phyloP scores from a whole-genome alignment of 2,888 invertebrate genomes.

The Caenorhabditis sp. region DNA sequence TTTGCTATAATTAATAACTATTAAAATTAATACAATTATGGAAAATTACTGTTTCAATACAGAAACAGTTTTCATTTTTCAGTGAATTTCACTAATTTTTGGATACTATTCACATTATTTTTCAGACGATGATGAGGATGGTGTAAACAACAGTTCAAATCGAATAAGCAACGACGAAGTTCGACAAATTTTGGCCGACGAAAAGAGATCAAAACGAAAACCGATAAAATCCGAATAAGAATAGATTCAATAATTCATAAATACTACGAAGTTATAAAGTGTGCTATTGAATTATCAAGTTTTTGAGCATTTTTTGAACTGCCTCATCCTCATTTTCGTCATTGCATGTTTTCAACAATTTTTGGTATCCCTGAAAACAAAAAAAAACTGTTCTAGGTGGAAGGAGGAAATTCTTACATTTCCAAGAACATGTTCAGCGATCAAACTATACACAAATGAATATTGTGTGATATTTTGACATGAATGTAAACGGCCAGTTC shows the following conservation, averaged over 20 bases:
- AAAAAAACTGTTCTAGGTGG: not conserved
- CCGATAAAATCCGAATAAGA: slow-evolving; percentile 20
- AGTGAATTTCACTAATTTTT: not conserved
- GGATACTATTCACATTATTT: too few species aligned
- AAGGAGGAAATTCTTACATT: slow-evolving; percentile 19
- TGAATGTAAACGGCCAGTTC: slow-evolving; percentile 41
- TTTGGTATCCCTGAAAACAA: slow-evolving; percentile 11
- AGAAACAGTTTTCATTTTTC: too few species aligned
- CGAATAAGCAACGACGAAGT: slow-evolving; percentile 27
- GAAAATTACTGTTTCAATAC: too few species aligned
- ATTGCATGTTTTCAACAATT: slow-evolving; percentile 4
- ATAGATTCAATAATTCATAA: not conserved
- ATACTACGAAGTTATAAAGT: not conserved
- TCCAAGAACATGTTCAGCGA: slow-evolving; percentile 42
- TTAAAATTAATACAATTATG: too few species aligned
- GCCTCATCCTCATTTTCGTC: slow-evolving; percentile 14
- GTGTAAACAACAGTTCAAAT: slow-evolving; percentile 13
- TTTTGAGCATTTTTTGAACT: slow-evolving; percentile 9
- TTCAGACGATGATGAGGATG: slow-evolving; percentile 29
- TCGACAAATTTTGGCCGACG: slow-evolving; percentile 20
- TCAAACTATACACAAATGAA: slow-evolving; percentile 31
- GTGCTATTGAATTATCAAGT: slow-evolving; percentile 15
- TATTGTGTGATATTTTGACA: slow-evolving; percentile 40
- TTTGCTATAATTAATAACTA: too few species aligned
- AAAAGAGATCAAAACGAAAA: slow-evolving; percentile 10